Evolutionary conservation across 2,113 vertebrate genomes (phyloP).

Genomic region (Pomatostomus ruficeps): DNA sequence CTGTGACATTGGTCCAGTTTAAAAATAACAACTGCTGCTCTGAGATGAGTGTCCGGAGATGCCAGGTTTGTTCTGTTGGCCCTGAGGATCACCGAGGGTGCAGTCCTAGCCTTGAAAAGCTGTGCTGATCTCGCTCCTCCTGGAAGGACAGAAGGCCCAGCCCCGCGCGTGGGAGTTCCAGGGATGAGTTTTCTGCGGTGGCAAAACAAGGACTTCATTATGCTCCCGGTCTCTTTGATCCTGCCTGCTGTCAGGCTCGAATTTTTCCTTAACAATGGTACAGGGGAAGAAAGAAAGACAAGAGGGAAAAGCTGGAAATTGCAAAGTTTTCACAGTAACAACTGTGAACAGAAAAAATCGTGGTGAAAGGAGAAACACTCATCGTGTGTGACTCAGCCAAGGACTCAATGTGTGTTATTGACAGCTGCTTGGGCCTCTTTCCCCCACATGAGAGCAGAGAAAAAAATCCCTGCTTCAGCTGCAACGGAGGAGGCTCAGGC

Average conservation of each 20-base stretch:
- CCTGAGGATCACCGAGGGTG: neutral
- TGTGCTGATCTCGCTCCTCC: neutral
- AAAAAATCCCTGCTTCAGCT: neutral
- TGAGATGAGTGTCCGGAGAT: neutral
- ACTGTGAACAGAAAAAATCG: neutral
- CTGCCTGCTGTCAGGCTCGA: neutral
- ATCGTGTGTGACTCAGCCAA: neutral
- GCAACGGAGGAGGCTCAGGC: neutral
- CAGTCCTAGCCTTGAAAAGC: neutral
- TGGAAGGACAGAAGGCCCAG: neutral
- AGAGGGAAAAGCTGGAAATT: neutral
- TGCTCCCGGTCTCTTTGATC: neutral
- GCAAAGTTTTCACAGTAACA: neutral
- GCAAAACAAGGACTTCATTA: neutral
- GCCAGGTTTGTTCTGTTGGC: neutral
- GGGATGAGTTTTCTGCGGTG: neutral
- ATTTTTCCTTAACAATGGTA: neutral
- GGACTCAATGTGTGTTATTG: neutral
- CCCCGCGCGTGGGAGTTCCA: neutral
- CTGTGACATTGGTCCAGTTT: constrained; percentile 30
- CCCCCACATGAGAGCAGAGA: neutral
- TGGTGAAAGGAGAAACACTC: neutral
- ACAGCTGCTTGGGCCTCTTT: neutral
- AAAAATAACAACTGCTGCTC: neutral
- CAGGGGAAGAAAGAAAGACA: neutral